Base-by-base conservation (phyloP, 2,797 vertebrate genomes). In the Aphelocoma californica region DNA sequence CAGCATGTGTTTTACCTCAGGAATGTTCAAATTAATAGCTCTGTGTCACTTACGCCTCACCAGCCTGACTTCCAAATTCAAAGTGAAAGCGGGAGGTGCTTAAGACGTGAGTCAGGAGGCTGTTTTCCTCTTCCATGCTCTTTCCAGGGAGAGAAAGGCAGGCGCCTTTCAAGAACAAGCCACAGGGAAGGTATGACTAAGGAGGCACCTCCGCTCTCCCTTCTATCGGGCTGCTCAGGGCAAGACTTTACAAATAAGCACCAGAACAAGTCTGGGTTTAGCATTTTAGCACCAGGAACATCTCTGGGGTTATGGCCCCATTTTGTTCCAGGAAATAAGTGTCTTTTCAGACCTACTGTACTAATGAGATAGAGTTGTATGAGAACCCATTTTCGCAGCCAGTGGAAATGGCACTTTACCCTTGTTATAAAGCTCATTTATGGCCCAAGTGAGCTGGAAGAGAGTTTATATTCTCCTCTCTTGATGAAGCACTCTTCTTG, bases 211-310 rank as follows among this genome's bases (percentile, higher is more conserved):
- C 25, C 0, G 1, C 5, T 25, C 19, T 20, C 31, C 29, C 15
- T 75, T 26, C 17, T 1, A 14, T 38, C 2, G 1, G 26, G 32
- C 17, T 18, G 7, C 38, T 32, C 0, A 0, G 29, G 31, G 26
- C 40, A 74, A 53, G 32, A 12, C 72, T 88, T 88, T 65, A 71
- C 54, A 82, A 69, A 45, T 11, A 60, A 66, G 21, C 36, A 32
- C 36, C 3, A 12, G 10, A 65, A 29, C 4, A 45, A 36, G 20
- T 25, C 45, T 48, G 20, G 28, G 11, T 10, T 81, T 71, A 78
- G 19, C 23, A 38, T 69, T 81, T 67, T 31, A 57, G 38, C 64
- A 82, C 34, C 26, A 23, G 31, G 42, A 62, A 42, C 42, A 12
- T 29, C 28, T 45, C 1, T 7, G 17, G 23, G 20, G 25, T n/a